phyloP scores from a whole-genome alignment of 2,888 invertebrate species.

The Mythimna pallens region DNA sequence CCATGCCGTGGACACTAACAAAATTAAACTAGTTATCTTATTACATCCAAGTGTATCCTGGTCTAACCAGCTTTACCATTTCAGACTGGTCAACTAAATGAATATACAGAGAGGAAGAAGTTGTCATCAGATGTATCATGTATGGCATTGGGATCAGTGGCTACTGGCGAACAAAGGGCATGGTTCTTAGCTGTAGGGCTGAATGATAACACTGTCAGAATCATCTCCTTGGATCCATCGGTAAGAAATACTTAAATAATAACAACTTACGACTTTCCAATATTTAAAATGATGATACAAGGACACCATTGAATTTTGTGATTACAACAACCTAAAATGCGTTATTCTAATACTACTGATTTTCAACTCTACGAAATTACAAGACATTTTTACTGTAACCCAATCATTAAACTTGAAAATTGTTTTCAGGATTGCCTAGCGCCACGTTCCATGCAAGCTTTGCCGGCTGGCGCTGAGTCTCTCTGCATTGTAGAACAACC shows the following conservation, averaged over 20 bases:
- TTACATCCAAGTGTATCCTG: conserved; percentile 13
- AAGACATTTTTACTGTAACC: background rate
- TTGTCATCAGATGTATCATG: conserved; percentile 99
- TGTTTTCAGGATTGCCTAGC: conserved; percentile 95
- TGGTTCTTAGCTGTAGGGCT: conserved; percentile 99
- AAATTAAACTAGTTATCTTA: conserved; percentile 3
- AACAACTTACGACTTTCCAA: background rate
- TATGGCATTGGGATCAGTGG: conserved; percentile 99
- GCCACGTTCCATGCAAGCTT: conserved; percentile 98
- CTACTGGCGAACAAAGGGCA: conserved; percentile 98
- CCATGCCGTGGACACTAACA: conserved; percentile 92
- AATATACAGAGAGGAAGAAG: conserved; percentile 99
- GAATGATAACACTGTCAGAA: conserved; percentile 98
- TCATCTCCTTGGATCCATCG: conserved; percentile 98
- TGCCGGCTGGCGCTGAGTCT: conserved; percentile 99
- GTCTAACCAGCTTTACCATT: conserved; percentile 74
- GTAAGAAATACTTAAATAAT: conserved; percentile 84
- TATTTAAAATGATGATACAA: conserved; percentile 84
- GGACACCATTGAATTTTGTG: conserved; percentile 89
- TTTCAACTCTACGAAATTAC: background rate
- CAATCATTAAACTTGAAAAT: conserved; percentile 14
- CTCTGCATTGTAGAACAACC: conserved; percentile 98
- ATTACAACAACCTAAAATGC: conserved; percentile 89
- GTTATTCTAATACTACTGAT: conserved; percentile 87
- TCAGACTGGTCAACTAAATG: conserved; percentile 99